phyloP scores from a whole-genome alignment of 2,113 vertebrate species.

The Oreochromis spilurus region DNA sequence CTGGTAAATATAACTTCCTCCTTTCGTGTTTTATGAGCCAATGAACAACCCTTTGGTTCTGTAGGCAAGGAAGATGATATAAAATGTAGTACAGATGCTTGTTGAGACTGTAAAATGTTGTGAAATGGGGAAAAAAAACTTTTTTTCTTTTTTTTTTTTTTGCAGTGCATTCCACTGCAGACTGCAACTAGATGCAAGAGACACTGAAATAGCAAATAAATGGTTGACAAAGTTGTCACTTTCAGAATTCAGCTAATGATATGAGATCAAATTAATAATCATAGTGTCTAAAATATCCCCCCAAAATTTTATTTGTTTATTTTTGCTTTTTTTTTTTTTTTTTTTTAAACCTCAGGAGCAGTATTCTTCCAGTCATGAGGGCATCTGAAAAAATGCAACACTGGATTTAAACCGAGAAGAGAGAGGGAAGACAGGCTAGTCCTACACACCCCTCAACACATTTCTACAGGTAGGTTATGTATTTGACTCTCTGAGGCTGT shows the following conservation, averaged over 20 bases:
- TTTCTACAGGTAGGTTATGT: slow-evolving; percentile 29
- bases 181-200: background rate
- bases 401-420: slow-evolving; percentile 14
- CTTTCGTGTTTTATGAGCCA: background rate
- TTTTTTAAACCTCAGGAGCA: background rate
- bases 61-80: background rate
- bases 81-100: background rate
- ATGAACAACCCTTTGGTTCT: background rate
- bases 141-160: background rate
- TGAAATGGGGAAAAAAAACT: background rate
- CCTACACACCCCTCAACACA: background rate
- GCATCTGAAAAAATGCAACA: background rate
- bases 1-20: background rate
- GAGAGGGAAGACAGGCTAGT: background rate
- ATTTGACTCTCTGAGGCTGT: background rate
- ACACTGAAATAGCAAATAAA: background rate
- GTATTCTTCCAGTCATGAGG: slow-evolving; percentile 36
- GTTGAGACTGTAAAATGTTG: background rate
- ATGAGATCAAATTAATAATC: background rate
- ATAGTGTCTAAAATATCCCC: background rate
- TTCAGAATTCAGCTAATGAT: background rate
- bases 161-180: background rate
- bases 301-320: background rate
- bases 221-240: background rate
- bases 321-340: background rate